Conservation (phyloP, 2,797 vertebrate species). For the Chloroceryle inda region DNA sequence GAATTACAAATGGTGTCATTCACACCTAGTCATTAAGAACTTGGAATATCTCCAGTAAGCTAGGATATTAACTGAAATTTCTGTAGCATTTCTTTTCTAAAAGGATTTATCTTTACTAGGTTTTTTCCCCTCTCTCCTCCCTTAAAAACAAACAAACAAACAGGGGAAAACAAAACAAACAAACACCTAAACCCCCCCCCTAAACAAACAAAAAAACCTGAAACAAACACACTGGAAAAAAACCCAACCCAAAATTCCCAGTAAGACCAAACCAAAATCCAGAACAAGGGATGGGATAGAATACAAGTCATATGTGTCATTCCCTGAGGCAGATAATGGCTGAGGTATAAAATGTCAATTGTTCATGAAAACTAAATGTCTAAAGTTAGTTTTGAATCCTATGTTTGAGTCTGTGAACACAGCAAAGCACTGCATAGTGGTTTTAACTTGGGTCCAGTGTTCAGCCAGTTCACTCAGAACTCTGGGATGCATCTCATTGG, state of each 20-base stretch:
- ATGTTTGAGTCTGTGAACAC: accelerated
- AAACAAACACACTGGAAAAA: background rate
- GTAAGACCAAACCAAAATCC: too few species aligned
- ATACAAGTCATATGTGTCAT: background rate
- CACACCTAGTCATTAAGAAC: background rate
- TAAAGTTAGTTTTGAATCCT: background rate
- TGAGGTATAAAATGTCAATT: background rate
- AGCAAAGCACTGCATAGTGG: background rate
- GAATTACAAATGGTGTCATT: background rate
- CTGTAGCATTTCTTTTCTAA: background rate
- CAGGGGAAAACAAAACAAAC: background rate
- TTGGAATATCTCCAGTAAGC: background rate
- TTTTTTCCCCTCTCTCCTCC: background rate
- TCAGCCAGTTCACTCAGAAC: background rate
- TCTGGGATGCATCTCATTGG: too few species aligned
- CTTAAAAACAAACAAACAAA: background rate
- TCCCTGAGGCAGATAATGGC: background rate
- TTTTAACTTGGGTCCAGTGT: background rate
- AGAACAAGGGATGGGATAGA: background rate
- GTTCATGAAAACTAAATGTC: background rate
- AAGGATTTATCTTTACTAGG: background rate
- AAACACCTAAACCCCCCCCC: too few species aligned
- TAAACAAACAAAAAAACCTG: too few species aligned
- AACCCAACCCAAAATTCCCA: background rate
- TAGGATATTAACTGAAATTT: background rate